phyloP scores from a whole-genome alignment of 2,113 vertebrate genomes.

The Steatornis caripensis region DNA sequence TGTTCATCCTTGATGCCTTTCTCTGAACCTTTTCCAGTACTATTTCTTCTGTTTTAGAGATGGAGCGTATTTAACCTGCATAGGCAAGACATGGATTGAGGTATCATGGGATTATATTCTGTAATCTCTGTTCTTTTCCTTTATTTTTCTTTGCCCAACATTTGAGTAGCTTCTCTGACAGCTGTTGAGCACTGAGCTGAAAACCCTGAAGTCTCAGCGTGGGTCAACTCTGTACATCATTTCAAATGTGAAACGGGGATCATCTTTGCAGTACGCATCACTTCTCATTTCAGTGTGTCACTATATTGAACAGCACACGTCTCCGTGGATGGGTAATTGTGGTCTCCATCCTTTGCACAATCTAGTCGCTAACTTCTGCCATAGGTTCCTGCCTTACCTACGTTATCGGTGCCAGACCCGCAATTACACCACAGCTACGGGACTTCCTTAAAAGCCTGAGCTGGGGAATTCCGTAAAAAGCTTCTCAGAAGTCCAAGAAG shows the following conservation, averaged over 20 bases:
- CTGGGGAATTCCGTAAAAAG: background rate
- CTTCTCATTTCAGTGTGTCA: background rate
- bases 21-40: background rate
- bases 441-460: background rate
- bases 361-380: background rate
- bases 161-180: background rate
- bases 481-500: background rate
- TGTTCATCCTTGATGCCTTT: background rate
- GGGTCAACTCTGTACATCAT: background rate
- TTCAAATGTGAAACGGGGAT: background rate
- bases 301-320: fast-evolving
- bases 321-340: fast-evolving
- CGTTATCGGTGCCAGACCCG: background rate
- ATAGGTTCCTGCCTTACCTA: background rate
- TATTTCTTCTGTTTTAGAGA: background rate
- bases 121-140: background rate
- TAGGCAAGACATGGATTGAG: background rate
- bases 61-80: background rate
- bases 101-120: background rate
- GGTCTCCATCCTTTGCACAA: background rate
- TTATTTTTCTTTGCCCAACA: background rate
- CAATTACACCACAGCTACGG: background rate
- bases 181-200: background rate
- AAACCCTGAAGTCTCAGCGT: background rate
- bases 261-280: background rate